phyloP scores from a whole-genome alignment of 1,140 invertebrate genomes.

The Drosophila insularis region DNA sequence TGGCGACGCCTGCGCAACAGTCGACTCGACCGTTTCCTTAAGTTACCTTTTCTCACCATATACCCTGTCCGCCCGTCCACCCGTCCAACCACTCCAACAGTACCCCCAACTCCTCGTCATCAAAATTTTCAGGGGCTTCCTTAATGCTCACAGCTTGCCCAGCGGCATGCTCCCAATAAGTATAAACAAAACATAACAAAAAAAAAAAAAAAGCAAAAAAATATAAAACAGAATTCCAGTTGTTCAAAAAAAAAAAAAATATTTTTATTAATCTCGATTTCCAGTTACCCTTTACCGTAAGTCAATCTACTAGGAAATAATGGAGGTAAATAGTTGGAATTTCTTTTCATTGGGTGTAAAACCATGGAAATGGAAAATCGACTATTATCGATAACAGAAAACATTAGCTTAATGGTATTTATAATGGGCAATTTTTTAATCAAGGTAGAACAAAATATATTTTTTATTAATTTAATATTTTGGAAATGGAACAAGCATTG shows the following conservation, averaged over 20 bases:
- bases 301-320: too few species aligned
- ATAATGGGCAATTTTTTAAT: too few species aligned
- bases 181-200: slow-evolving; percentile 3
- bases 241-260: background rate
- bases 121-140: background rate
- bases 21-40: slow-evolving; percentile 1
- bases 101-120: background rate
- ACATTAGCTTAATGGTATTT: too few species aligned
- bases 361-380: too few species aligned
- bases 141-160: slow-evolving; percentile 20
- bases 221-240: background rate
- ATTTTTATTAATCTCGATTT: too few species aligned
- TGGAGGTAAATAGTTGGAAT: too few species aligned
- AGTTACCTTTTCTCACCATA: background rate
- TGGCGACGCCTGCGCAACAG: slow-evolving; percentile 17
- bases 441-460: too few species aligned
- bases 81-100: background rate
- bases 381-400: too few species aligned
- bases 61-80: background rate
- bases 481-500: too few species aligned
- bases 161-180: slow-evolving; percentile 15
- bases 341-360: too few species aligned
- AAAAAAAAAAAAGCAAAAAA: background rate
- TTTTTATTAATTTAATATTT: too few species aligned
- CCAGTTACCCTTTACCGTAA: background rate